Percentiles rank a stretch among this genome's conserved stretches.
These are phyloP conservation scores for Rachycentron canadum DNA, from an alignment of 2,797 vertebrate species.

Conservation along the genomic window DNA sequence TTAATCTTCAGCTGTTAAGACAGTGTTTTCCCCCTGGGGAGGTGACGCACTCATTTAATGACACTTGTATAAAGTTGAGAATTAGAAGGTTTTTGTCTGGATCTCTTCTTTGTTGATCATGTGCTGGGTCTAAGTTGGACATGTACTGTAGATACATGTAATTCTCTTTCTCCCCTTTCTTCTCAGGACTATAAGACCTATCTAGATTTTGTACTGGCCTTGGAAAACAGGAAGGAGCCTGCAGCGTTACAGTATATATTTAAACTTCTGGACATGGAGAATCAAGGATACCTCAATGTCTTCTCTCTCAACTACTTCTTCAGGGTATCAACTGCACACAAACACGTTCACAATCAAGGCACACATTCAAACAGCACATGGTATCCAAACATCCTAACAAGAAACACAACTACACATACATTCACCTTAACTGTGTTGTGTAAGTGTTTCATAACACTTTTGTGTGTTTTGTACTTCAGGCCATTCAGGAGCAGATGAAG, in stretches of 20 bases:
- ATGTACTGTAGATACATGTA: background rate
- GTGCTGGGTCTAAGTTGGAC: background rate
- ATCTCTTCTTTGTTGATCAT: background rate
- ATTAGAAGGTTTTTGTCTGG: background rate
- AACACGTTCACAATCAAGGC: background rate
- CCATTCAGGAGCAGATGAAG: constrained; percentile 99
- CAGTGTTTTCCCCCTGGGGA: background rate
- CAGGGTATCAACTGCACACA: constrained; percentile 84
- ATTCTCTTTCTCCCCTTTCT: constrained; percentile 20
- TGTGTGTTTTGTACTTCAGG: constrained; percentile 79
- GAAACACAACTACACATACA: background rate
- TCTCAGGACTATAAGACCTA: constrained; percentile 98
- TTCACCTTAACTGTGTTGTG: background rate
- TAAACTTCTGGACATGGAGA: constrained; percentile 98
- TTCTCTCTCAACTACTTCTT: constrained; percentile 99
- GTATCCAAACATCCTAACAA: background rate
- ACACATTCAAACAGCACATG: background rate
- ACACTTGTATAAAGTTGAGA: background rate
- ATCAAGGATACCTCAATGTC: constrained; percentile 95
- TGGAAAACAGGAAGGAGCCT: constrained; percentile 99
- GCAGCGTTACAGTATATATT: constrained; percentile 98
- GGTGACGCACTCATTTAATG: background rate
- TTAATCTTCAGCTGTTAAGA: constrained; percentile 22
- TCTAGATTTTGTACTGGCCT: constrained; percentile 96
- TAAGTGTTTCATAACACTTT: background rate